These are phyloP conservation scores for Mareca penelope DNA, from an alignment of 2,797 vertebrate genomes.

Conservation along the genomic window DNA sequence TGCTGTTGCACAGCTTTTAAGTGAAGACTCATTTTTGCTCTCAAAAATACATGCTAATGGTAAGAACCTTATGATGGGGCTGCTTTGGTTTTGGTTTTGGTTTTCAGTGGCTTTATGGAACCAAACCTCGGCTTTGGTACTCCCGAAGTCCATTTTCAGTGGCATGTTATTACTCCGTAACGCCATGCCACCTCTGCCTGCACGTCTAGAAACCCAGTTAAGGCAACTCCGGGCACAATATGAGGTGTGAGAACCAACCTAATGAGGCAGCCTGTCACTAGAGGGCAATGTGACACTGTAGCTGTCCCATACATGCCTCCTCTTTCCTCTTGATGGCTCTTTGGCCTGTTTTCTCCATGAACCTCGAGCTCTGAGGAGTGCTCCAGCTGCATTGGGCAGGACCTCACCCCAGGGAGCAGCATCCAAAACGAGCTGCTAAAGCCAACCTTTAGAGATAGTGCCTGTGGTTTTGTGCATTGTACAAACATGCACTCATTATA, in stretches of 20 bases:
- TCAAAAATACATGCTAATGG: not conserved
- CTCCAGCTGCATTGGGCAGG: not conserved
- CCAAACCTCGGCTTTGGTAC: not conserved
- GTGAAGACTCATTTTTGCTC: not conserved
- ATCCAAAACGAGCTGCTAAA: rapidly evolving
- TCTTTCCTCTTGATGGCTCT: not conserved
- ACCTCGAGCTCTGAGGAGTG: not conserved
- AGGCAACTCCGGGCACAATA: not conserved
- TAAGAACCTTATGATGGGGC: not conserved
- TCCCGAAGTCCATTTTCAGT: not conserved
- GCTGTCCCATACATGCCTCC: not conserved
- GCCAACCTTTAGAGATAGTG: rapidly evolving
- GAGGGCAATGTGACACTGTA: slow-evolving; percentile 15
- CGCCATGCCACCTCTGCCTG: not conserved
- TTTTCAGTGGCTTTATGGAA: not conserved
- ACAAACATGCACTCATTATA: not conserved
- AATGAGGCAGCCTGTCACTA: not conserved
- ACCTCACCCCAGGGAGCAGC: not conserved
- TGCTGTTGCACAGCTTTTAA: not conserved
- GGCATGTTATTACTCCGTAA: rapidly evolving
- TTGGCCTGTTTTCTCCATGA: rapidly evolving
- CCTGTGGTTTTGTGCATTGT: rapidly evolving
- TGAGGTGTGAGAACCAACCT: not conserved
- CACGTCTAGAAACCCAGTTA: not conserved
- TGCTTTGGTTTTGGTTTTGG: no score